Conservation (phyloP, 2,113 vertebrate genomes). For the Trinectes maculatus region DNA sequence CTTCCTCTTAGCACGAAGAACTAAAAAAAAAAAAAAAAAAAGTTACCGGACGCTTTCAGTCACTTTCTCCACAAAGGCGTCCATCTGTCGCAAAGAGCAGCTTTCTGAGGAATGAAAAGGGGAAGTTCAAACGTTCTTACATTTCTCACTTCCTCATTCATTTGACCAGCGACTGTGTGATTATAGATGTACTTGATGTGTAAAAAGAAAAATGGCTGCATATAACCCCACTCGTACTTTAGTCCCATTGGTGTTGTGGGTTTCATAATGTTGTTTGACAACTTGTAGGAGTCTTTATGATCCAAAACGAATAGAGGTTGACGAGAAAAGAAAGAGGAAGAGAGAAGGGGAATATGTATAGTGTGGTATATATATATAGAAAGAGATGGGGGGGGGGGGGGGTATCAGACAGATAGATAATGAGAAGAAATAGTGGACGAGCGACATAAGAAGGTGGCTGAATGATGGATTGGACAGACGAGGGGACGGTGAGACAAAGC, state of each 20-base stretch:
- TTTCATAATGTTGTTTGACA: not conserved
- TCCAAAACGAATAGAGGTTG: too few species aligned
- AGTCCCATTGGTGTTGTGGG: not conserved
- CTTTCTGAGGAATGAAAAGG: not conserved
- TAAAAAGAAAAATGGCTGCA: not conserved
- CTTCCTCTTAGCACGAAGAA: not conserved
- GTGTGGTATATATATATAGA: slow-evolving; percentile 38
- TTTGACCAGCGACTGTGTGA: not conserved
- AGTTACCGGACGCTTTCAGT: not conserved
- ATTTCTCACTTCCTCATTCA: not conserved
- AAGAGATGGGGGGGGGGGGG: slow-evolving; percentile 13
- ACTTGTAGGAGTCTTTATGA: too few species aligned
- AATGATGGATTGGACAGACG: slow-evolving; percentile 68
- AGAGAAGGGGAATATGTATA: slow-evolving; percentile 1
- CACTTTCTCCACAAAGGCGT: not conserved
- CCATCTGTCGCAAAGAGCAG: not conserved
- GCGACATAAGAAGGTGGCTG: slow-evolving; percentile 60
- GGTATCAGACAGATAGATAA: slow-evolving; percentile 61
- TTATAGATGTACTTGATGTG: not conserved
- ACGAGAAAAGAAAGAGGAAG: not conserved
- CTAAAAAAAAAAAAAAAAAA: too few species aligned
- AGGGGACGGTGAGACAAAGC: slow-evolving; percentile 60
- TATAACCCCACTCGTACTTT: not conserved
- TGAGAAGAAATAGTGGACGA: slow-evolving; percentile 54
- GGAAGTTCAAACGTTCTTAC: not conserved